A percentile compares a stretch with the other conserved stretches of the same genome.
phyloP scores from a whole-genome alignment of 2,888 invertebrate genomes.

The Xanthorhoe designata region DNA sequence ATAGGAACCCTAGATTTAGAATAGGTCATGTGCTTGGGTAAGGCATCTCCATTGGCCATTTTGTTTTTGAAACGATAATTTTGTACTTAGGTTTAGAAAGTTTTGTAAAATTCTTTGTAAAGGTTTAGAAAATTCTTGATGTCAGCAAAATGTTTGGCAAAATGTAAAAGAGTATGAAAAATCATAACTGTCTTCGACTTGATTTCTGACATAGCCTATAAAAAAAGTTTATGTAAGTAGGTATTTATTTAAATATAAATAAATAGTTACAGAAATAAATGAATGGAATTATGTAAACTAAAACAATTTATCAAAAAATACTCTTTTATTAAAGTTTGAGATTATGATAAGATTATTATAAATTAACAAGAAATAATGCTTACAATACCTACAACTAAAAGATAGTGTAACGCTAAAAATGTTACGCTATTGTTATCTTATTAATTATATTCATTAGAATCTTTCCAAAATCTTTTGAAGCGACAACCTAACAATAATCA shows the following conservation, averaged over 20 bases:
- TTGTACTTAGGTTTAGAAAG: not conserved
- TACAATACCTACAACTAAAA: constrained; percentile 13
- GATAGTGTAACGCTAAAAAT: not conserved
- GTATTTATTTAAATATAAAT: too few species aligned
- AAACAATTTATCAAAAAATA: constrained; percentile 26
- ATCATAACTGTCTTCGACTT: not conserved
- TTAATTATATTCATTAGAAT: not conserved
- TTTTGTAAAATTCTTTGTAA: not conserved
- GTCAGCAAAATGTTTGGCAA: not conserved
- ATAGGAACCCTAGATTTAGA: constrained; percentile 67
- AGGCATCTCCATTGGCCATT: constrained; percentile 56
- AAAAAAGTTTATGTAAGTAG: not conserved
- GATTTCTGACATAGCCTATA: not conserved
- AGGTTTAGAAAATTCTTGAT: not conserved
- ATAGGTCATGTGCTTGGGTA: constrained; percentile 65
- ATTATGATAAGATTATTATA: constrained; percentile 31
- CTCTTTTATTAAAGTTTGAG: constrained; percentile 32
- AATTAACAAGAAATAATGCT: constrained; percentile 27
- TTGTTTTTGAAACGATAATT: constrained; percentile 8
- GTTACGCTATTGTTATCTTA: not conserved
- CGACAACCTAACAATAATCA: not conserved
- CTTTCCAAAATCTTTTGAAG: not conserved
- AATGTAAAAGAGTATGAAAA: too few species aligned
- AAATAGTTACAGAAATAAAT: too few species aligned
- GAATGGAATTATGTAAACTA: not conserved